Conservation (phyloP, 2,113 vertebrate species). For the Marcusenius ussheri region DNA sequence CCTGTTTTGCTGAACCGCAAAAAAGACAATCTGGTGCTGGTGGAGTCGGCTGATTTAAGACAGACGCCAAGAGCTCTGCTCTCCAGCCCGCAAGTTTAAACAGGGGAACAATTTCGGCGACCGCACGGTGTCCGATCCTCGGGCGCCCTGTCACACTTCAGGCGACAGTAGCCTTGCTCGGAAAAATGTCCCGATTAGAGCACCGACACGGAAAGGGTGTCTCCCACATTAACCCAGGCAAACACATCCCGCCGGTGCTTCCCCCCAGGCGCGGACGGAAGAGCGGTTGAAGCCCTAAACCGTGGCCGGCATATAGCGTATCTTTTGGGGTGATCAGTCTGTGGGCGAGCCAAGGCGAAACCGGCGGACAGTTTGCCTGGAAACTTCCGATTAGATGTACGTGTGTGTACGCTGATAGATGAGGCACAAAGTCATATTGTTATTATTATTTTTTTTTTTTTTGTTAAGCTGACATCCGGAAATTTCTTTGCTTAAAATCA, state of each 20-base stretch:
- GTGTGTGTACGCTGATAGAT: neutral
- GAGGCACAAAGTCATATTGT: neutral
- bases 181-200: neutral
- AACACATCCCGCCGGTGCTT: neutral
- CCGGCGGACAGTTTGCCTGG: neutral
- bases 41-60: neutral
- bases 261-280: neutral
- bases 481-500: neutral
- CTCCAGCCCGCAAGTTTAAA: neutral
- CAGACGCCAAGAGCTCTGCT: neutral
- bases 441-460: neutral
- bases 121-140: neutral
- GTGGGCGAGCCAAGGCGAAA: neutral
- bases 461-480: neutral
- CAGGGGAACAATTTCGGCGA: neutral
- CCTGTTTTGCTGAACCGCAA: neutral
- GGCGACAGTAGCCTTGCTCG: neutral
- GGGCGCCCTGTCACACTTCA: neutral
- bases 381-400: neutral
- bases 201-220: neutral
- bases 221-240: neutral
- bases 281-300: neutral
- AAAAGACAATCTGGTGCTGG: conserved; percentile 1
- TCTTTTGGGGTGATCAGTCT: neutral
- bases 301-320: neutral